Conservation (phyloP, 2,888 invertebrate species). For the Flexamia atlantica region DNA sequence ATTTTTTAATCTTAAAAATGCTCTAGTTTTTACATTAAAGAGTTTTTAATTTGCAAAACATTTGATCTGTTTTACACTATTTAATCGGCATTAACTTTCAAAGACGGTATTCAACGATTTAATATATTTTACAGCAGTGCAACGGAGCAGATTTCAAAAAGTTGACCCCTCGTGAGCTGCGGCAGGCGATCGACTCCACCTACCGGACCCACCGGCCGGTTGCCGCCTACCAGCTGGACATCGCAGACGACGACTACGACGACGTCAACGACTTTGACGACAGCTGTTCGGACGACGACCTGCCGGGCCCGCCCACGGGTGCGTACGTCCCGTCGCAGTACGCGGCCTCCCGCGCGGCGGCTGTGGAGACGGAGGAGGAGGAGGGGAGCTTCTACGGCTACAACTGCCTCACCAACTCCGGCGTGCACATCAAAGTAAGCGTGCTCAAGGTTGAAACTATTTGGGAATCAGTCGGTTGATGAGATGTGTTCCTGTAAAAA, state of each 20-base stretch:
- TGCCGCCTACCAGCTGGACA: constrained; percentile 33
- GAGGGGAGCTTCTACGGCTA: constrained; percentile 72
- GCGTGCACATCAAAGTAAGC: constrained; percentile 74
- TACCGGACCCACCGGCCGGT: neutral
- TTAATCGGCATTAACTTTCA: no score
- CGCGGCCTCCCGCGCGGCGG: neutral
- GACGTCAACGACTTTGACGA: constrained; percentile 71
- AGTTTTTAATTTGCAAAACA: no score
- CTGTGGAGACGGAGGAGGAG: neutral
- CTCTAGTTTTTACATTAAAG: no score
- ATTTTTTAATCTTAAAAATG: no score
- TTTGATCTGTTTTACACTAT: no score
- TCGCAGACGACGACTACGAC: constrained; percentile 64
- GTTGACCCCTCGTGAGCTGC: constrained; percentile 42
- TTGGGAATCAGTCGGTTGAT: no score
- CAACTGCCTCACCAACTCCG: constrained; percentile 73
- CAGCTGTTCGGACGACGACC: constrained; percentile 68
- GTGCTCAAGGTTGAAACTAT: no score
- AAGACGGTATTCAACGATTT: no score
- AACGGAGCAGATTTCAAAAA: constrained; percentile 50
- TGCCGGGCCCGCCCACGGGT: neutral
- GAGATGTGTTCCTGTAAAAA: no score
- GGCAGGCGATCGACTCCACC: constrained; percentile 24
- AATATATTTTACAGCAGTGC: constrained; percentile 29
- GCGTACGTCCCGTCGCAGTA: neutral